Base-by-base conservation (phyloP, 1,140 invertebrate species). In the Condylostylus longicornis region DNA sequence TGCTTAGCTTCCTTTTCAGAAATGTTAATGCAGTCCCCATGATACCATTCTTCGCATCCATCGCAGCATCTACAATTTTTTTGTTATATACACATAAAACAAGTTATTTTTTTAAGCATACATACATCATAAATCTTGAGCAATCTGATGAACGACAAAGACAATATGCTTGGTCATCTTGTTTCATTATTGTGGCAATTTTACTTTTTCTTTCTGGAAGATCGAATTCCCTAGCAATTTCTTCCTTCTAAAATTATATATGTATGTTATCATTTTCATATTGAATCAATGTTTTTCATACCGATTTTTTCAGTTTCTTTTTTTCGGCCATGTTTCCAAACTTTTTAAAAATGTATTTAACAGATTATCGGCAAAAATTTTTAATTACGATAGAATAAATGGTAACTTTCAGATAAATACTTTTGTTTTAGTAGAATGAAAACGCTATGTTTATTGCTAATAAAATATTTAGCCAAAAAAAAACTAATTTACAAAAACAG, bases 1-100 rank as follows among this genome's bases (percentile, higher is more conserved):
- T 80, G 75, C 53, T 89, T 89, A 0, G 93, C 83, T 58, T 95
- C 84, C 46, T 82, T 75, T 55, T 93, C 82, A 8, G 86, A 91
- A 40, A 97, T 88, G 46, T 84, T 85, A 49, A 98, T 93, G 61
- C 93, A 97, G 52, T 95, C 88, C 8, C 91, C 91, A 63, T 98
- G 94, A 55, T 93, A 98, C 93, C 94, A 98, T 66, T 96, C 90
- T 62, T 97, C 88, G 64, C 94, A 98, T 20, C 83, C 73, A 64
- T 97, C 94, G 68, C 93, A 97, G 29, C 83, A 87, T 62, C 83
- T 82, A 44, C 9, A 62, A 54, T 48, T 5, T 15, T 36, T n/a
- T 25, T 10, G 34, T 44, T 32, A 33, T 5, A 42, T 37, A 42
- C n/a, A 32, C 18, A 32, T 31, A 42, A 25, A 18, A 19, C 35